Evolutionary conservation across 2,888 invertebrate genomes (phyloP), one percentile per base, ranked within the genome.

Genomic region (Heterodera filipjevi): DNA sequence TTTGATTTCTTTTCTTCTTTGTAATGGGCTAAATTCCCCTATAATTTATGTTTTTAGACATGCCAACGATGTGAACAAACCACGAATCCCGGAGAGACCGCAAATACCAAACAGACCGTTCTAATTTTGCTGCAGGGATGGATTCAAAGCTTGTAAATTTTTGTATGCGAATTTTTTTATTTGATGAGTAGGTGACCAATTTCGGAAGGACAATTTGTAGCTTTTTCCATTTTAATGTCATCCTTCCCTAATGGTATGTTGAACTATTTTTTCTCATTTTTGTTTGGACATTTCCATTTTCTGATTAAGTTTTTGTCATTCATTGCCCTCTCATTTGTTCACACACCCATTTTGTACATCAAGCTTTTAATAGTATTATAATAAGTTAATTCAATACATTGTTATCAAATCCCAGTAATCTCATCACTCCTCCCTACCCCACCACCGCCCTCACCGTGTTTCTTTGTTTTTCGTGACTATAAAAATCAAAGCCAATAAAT

Each of bases 31-130:
- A 27, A n/a, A 66, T 12, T 3, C n/a, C 30, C 32, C 64, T 75
- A 39, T 22, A 44, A 16, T 46, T 27, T 71, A 3, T 27, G 22
- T 79, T 39, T 6, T 71, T 12, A 79, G 79, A 35, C 72, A 76
- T 46, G 77, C 53, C 27, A 64, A 76, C 35, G 59, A 79, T 53
- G 53, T 66, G 49, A 73, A 66, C 19, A 71, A 73, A 30, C 81
- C 81, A 3, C 44, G 78, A 44, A 81, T 81, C 53, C 81, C 81
- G 39, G 81, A 81, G 46, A 53, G 81, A 76, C 81, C 81, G 39
- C 74, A 74, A 46, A 81, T 81, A 71, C 81, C 81, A 32, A 78
- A 59, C 59, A 76, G 81, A 27, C 81, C 81, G n/a, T 78, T 72
- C 70, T 79, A 70, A 33, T 12, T 59, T n/a, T 59, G 59, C 27